Percentiles rank a stretch among this genome's conserved stretches.
phyloP scores from a whole-genome alignment of 2,797 vertebrate species.

The Prionace glauca region DNA sequence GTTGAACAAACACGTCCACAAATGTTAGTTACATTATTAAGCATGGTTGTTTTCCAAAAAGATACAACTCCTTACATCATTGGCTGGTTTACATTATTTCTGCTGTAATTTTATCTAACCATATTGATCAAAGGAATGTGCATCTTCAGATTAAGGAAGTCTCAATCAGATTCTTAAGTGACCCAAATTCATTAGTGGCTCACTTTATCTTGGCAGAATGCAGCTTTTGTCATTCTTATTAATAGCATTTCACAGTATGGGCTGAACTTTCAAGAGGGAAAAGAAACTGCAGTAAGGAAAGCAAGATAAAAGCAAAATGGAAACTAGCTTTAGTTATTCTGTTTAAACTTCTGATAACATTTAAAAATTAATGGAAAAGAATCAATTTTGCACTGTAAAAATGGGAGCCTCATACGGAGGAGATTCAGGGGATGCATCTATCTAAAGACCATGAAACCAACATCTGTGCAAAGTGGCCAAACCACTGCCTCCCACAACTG shows the following conservation, averaged over 20 bases:
- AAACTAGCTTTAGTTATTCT: neutral
- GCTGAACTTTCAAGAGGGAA: neutral
- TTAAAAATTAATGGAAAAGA: neutral
- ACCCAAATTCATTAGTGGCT: neutral
- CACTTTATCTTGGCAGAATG: neutral
- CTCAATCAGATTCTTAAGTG: neutral
- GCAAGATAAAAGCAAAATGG: neutral
- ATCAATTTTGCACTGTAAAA: neutral
- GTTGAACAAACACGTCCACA: neutral
- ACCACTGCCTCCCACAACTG: neutral
- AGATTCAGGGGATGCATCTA: too few relatives aligned
- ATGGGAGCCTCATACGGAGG: neutral
- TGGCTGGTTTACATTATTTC: neutral
- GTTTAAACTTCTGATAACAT: neutral
- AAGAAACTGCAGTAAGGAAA: neutral
- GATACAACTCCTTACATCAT: neutral
- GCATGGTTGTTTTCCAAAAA: neutral
- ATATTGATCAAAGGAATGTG: neutral
- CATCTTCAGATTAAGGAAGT: neutral
- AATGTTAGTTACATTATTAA: neutral
- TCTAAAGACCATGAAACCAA: neutral
- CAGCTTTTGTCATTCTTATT: neutral
- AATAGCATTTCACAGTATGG: neutral
- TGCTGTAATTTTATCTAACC: neutral
- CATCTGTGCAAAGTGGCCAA: neutral